phyloP scores from a whole-genome alignment of 1,140 invertebrate species.

The Drosophila varians region DNA sequence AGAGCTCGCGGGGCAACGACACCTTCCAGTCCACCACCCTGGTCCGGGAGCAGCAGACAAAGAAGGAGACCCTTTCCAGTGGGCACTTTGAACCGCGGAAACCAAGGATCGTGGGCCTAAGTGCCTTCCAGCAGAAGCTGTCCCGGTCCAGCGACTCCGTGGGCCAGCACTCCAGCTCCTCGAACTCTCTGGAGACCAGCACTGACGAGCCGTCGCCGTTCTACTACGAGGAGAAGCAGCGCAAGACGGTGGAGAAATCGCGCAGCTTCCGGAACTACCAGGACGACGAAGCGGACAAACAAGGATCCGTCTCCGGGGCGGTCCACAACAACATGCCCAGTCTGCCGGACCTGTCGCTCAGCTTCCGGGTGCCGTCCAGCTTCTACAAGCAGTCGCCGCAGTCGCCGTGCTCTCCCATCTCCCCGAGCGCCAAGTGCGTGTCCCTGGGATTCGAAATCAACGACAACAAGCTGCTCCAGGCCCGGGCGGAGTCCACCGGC shows the following conservation, averaged over 20 bases:
- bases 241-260: constrained; percentile 86
- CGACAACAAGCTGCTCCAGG: constrained; percentile 71
- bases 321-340: constrained; percentile 76
- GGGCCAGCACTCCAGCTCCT: constrained; percentile 72
- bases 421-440: constrained; percentile 55
- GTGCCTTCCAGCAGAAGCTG: constrained; percentile 85
- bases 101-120: constrained; percentile 84
- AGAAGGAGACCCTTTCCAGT: constrained; percentile 41
- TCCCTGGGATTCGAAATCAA: constrained; percentile 76
- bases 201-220: constrained; percentile 58
- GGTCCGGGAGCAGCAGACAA: constrained; percentile 64
- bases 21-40: constrained; percentile 76
- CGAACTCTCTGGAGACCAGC: constrained; percentile 72
- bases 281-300: constrained; percentile 64
- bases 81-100: constrained; percentile 68
- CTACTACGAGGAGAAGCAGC: constrained; percentile 76
- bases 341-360: constrained; percentile 76
- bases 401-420: constrained; percentile 54
- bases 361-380: constrained; percentile 64
- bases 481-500: constrained; percentile 53
- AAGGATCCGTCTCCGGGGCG: constrained; percentile 16
- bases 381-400: constrained; percentile 58
- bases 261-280: constrained; percentile 87
- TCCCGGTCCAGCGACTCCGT: constrained; percentile 79
- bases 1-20: constrained; percentile 60